These are phyloP conservation scores for Thymelicus lineola DNA, from an alignment of 2,888 invertebrate species.

Conservation along the genomic window DNA sequence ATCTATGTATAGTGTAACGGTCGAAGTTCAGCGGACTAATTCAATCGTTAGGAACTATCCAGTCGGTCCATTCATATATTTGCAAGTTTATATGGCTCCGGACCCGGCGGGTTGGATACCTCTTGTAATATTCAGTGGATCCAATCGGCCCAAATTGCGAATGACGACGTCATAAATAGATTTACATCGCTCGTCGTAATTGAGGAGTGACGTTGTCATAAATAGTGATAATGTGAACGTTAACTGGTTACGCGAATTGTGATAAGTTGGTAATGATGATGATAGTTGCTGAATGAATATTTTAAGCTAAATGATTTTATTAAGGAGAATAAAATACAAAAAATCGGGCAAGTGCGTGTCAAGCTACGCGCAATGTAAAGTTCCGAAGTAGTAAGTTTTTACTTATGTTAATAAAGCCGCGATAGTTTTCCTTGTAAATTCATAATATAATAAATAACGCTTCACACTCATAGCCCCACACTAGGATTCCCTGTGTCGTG, in stretches of 20 bases:
- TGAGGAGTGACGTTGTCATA: conserved; percentile 27
- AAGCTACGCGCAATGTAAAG: too few species aligned
- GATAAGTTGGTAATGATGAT: not conserved
- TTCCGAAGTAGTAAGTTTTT: too few species aligned
- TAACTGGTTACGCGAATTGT: not conserved
- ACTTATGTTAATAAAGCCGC: too few species aligned
- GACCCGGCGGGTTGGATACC: conserved; percentile 22
- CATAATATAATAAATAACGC: too few species aligned
- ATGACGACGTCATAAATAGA: conserved; percentile 36
- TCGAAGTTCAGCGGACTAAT: conserved; percentile 30
- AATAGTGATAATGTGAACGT: conserved; percentile 22
- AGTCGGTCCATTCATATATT: conserved; percentile 34
- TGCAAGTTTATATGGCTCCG: conserved; percentile 35
- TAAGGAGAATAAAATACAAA: too few species aligned
- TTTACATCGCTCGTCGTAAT: conserved; percentile 26
- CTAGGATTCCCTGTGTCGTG: too few species aligned
- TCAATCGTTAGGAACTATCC: conserved; percentile 34
- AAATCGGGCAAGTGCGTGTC: too few species aligned
- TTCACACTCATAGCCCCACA: too few species aligned
- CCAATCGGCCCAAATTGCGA: conserved; percentile 36
- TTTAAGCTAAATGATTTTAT: too few species aligned
- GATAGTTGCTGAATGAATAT: not conserved
- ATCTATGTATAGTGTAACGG: conserved; percentile 24
- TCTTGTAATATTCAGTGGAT: conserved; percentile 39
- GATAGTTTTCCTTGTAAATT: too few species aligned